Percentiles rank a stretch among this genome's conserved stretches.
Evolutionary conservation across 2,113 vertebrate genomes (phyloP).

Genomic region (Pomatorhinus ruficollis): DNA sequence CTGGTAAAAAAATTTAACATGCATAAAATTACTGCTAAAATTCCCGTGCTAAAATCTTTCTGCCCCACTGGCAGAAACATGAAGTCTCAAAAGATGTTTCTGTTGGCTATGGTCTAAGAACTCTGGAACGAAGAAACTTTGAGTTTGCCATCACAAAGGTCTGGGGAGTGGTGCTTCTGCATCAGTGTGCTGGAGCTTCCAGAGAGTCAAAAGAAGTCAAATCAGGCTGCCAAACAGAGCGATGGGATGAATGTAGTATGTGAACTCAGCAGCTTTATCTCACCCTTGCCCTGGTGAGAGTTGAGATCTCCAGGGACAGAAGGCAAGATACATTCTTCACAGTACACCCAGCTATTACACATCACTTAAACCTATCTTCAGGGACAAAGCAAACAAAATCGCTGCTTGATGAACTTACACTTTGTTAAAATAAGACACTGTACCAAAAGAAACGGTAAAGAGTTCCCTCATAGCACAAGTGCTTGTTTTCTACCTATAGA

Average conservation of each 20-base stretch:
- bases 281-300: neutral
- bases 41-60: neutral
- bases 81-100: neutral
- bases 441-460: neutral
- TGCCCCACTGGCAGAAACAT: neutral
- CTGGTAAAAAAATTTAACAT: neutral
- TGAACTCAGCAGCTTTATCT: slow-evolving; percentile 10
- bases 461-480: neutral
- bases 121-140: neutral
- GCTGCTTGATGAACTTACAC: neutral
- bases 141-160: neutral
- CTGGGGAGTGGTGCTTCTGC: neutral
- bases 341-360: slow-evolving; percentile 12
- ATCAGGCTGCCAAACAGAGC: neutral
- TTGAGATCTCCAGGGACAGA: neutral
- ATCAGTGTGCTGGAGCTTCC: neutral
- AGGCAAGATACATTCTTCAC: slow-evolving; percentile 17
- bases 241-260: neutral
- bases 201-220: neutral
- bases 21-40: neutral
- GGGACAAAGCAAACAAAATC: slow-evolving; percentile 9
- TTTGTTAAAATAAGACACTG: neutral
- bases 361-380: neutral
- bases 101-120: neutral
- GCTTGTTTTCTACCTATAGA: neutral